Base-by-base conservation (phyloP, 2,888 invertebrate genomes). In the Ormyrus nitidulus region DNA sequence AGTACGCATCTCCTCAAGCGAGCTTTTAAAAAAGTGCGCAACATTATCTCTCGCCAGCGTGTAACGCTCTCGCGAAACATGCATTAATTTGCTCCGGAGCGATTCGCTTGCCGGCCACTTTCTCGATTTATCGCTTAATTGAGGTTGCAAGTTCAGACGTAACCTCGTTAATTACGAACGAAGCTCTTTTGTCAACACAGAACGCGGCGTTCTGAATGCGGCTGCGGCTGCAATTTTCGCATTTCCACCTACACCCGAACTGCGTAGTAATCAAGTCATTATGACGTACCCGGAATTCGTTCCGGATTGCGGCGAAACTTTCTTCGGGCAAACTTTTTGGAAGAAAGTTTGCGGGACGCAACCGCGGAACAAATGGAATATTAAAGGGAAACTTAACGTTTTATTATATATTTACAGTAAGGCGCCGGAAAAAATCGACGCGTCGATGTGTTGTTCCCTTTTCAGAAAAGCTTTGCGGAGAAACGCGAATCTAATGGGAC, bases 261-360 rank as follows among this genome's bases (percentile, higher is more conserved):
- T 44, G 13, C 34, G n/a, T 8, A 54, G 11, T 53, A 65, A 8
- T 9, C 6, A 77, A 81, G 81, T 81, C 77, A 81, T 70, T 81
- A 71, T 81, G 81, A 81, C 81, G 74, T 81, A 81, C 81, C 53
- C 58, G 59, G 77, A 81, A 74, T 81, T 81, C 65, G 74, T 44
- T 77, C 77, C 1, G 1, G 19, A 13, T 64, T 11, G 13, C 64
- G 58, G 19, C 13, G 59, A 34, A 13, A 49, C 19, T 58, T 69
- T 69, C 48, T 34, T 49, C 5, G 5, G 34, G 44, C 46, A 66
- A 19, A 53, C 44, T 46, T 34, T 19, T 8, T 34, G 0, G 9
- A 51, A 7, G 48, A 13, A n/a, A 53, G 53, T 13, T 13, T 5
- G 44, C 13, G 44, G 65, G 19, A 19, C n/a, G 69, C 68, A 69